phyloP scores from a whole-genome alignment of 2,797 vertebrate species.

The Phataginus tricuspis region DNA sequence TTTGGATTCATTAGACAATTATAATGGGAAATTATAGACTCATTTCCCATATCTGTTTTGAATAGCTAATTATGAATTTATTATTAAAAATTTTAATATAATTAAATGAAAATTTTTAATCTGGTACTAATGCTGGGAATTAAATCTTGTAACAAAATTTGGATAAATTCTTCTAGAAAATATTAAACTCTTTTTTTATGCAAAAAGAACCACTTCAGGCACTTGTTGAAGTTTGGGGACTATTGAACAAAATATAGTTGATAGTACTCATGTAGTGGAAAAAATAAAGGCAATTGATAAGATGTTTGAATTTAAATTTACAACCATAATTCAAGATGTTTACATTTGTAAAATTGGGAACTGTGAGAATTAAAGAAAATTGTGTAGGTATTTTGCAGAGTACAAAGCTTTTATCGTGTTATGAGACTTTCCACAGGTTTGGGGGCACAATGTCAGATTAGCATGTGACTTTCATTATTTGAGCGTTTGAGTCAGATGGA shows the following conservation, averaged over 20 bases:
- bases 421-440: not conserved
- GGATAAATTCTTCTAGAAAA: constrained; percentile 11
- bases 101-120: constrained; percentile 37
- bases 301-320: not conserved
- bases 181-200: not conserved
- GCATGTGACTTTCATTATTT: not conserved
- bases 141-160: not conserved
- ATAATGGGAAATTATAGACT: not conserved
- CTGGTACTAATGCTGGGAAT: not conserved
- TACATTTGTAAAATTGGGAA: not conserved
- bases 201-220: not conserved
- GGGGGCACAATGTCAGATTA: not conserved
- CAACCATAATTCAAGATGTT: not conserved
- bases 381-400: not conserved
- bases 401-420: not conserved
- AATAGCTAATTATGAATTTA: not conserved
- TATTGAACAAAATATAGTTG: not conserved
- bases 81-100: not conserved
- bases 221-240: not conserved
- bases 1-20: not conserved
- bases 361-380: not conserved
- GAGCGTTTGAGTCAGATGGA: not conserved
- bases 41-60: not conserved
- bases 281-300: not conserved
- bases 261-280: not conserved